Percentiles rank a stretch among this genome's conserved stretches.
Evolutionary conservation across 1,140 invertebrate genomes (phyloP).

Genomic region (Halyomorpha halys): DNA sequence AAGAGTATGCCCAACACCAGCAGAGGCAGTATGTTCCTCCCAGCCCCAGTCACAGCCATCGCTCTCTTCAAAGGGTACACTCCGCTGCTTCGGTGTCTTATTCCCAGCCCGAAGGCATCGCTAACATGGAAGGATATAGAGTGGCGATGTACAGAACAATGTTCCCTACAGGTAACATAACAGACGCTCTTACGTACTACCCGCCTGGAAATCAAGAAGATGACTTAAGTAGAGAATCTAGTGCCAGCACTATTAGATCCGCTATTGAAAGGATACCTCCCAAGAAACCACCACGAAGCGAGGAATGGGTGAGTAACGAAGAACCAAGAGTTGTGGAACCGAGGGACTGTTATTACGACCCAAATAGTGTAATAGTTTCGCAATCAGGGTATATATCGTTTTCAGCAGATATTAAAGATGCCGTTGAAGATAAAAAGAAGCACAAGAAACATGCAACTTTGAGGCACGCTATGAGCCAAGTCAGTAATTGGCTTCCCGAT

Average conservation of each 20-base stretch:
- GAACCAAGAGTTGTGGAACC: slow-evolving; percentile 4
- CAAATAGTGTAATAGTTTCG: slow-evolving; percentile 56
- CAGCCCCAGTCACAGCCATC: slow-evolving; percentile 21
- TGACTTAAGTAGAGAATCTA: not conserved
- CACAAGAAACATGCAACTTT: slow-evolving; percentile 55
- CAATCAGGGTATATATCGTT: slow-evolving; percentile 74
- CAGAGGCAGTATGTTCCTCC: not conserved
- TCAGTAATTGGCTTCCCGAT: slow-evolving; percentile 70
- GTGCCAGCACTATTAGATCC: not conserved
- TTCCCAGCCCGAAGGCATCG: slow-evolving; percentile 38
- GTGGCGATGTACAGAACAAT: slow-evolving; percentile 49
- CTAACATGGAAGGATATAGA: slow-evolving; percentile 56
- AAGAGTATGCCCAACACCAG: slow-evolving; percentile 21
- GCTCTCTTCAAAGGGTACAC: slow-evolving; percentile 36
- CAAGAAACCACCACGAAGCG: slow-evolving; percentile 12
- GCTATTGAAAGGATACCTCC: slow-evolving; percentile 3
- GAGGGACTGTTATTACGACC: slow-evolving; percentile 37
- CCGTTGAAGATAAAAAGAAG: slow-evolving; percentile 50
- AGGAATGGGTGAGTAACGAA: slow-evolving; percentile 6
- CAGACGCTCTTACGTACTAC: slow-evolving; percentile 63
- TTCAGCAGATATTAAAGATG: slow-evolving; percentile 50
- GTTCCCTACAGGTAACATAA: slow-evolving; percentile 60
- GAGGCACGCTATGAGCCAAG: slow-evolving; percentile 68
- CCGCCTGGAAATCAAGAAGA: slow-evolving; percentile 39
- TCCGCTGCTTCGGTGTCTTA: slow-evolving; percentile 32